Base-by-base conservation (phyloP, 2,797 vertebrate species). In the Anableps anableps region DNA sequence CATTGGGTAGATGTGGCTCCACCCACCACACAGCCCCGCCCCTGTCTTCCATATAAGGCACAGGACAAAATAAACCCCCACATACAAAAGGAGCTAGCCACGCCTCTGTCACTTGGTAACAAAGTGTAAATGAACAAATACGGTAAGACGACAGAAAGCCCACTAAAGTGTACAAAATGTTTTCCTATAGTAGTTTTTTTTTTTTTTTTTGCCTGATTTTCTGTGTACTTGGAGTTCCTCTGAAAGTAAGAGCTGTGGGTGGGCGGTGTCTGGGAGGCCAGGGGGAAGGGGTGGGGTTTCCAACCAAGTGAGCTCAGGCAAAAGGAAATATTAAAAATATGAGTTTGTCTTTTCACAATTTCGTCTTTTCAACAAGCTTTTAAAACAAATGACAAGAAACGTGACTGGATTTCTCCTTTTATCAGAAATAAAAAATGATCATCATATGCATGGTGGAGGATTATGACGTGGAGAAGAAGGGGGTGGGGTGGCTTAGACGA, bases 11-110 rank as follows among this genome's bases (percentile, higher is more conserved):
- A 88, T 91, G 90, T 93, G 93, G 90, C 90, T 89, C 92, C 89
- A 80, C 92, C 94, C 91, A 90, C 88, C 91, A 94, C 90, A 93
- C 91, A 94, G 91, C 93, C 92, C 93, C 92, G 38, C 93, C 94
- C 93, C 95, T 96, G 93, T 96, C 96, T 97, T 97, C 96, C 96
- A 97, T 95, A 90, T 98, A 99, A 99, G 97, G 97, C 97, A 98
- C 98, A 97, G 96, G 97, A 98, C 97, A 97, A 98, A 98, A 96
- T 93, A 96, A 97, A 97, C 94, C 96, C 96, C 96, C 96, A 95
- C 92, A 94, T 93, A 97, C 91, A 93, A 93, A 96, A 92, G 94
- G 93, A 95, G 94, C 91, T 90, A 86, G 89, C 95, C 95, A 95
- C 95, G 83, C 91, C 95, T 95, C 94, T 91, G 95, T 90, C 95